Percentiles rank a stretch among this genome's conserved stretches.
Evolutionary conservation across 92 coral and sea anemone species (phyloP).

Genomic region (Zoanthus sansibaricus): DNA sequence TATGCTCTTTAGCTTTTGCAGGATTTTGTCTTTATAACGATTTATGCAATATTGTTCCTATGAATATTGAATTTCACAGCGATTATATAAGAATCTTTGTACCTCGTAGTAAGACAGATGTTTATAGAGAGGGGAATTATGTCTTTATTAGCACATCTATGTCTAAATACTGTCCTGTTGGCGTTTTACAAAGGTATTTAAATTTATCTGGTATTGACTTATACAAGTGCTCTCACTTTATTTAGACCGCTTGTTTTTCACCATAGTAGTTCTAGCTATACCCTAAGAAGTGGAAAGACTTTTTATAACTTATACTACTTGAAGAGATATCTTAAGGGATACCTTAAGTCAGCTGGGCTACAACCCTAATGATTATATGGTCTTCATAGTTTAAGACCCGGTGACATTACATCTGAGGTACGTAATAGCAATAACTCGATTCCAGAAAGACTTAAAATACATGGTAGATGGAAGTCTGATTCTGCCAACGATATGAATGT

Average conservation of each 20-base stretch:
- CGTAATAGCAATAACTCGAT: slow-evolving; percentile 47
- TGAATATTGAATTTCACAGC: slow-evolving; percentile 28
- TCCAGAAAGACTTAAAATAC: slow-evolving; percentile 9
- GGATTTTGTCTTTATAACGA: slow-evolving; percentile 39
- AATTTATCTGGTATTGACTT: not conserved
- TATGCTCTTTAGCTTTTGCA: slow-evolving; percentile 49
- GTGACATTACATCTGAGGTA: slow-evolving; percentile 26
- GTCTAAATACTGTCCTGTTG: slow-evolving; percentile 60
- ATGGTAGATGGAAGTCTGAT: slow-evolving; percentile 14
- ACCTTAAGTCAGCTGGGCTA: not conserved
- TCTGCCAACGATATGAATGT: no score
- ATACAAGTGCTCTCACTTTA: not conserved
- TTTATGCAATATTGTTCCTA: no score
- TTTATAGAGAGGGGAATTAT: no score
- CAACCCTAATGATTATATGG: no score
- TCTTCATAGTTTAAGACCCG: no score
- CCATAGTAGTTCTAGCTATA: no score
- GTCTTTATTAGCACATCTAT: slow-evolving; percentile 47
- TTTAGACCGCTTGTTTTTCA: slow-evolving; percentile 1
- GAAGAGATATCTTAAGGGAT: no score
- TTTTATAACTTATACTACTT: no score
- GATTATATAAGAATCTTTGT: slow-evolving; percentile 47
- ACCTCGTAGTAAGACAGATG: no score
- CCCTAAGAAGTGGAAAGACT: not conserved
- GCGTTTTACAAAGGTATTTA: slow-evolving; percentile 46